Percentiles rank a stretch among this genome's conserved stretches.
Evolutionary conservation across 2,888 invertebrate species (phyloP).

Genomic region (Meganola albula): DNA sequence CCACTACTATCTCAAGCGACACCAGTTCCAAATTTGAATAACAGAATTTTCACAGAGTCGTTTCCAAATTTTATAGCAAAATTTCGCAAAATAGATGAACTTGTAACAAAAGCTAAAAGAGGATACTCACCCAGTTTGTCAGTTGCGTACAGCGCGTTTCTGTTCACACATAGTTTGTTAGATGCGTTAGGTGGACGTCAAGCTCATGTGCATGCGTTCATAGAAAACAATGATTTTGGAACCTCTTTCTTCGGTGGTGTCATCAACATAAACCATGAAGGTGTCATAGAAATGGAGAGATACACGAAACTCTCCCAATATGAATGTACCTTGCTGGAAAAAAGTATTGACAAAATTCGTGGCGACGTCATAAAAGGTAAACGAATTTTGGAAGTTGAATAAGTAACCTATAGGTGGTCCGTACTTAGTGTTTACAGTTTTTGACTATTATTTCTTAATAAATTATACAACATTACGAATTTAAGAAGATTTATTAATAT

Average conservation of each 20-base stretch:
- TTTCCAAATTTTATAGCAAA: conserved; percentile 51
- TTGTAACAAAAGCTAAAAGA: conserved; percentile 79
- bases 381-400: conserved; percentile 44
- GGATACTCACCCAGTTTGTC: conserved; percentile 79
- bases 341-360: conserved; percentile 42
- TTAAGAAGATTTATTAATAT: conserved; percentile 62
- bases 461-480: conserved; percentile 30
- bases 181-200: conserved; percentile 56
- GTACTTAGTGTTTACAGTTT: no score
- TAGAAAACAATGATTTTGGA: conserved; percentile 62
- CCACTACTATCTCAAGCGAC: conserved; percentile 85
- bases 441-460: no score
- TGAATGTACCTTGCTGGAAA: conserved; percentile 49
- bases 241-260: conserved; percentile 52
- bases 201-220: conserved; percentile 40
- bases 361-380: conserved; percentile 47
- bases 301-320: conserved; percentile 39
- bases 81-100: conserved; percentile 79
- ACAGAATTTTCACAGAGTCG: conserved; percentile 56
- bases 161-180: conserved; percentile 77
- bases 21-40: conserved; percentile 67
- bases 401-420: no score
- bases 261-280: conserved; percentile 40
- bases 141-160: conserved; percentile 79
- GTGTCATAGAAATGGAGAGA: conserved; percentile 45